Base-by-base conservation (phyloP, 2,113 vertebrate species). In the Prunella fulvescens region DNA sequence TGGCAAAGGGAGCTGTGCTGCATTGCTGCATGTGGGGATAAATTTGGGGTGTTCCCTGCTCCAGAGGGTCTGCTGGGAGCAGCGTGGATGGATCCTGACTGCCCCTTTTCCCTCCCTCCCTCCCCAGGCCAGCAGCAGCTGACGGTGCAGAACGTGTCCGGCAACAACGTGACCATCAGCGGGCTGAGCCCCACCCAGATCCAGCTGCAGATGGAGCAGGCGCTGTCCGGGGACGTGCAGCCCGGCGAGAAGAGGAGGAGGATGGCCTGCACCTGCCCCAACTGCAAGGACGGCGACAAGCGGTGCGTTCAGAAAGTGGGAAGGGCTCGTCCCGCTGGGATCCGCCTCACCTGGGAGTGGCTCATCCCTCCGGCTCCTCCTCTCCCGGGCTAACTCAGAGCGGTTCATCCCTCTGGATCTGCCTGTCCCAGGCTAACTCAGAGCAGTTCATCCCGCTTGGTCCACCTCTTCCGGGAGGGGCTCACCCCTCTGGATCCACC, bases 191-290 rank as follows among this genome's bases (percentile, higher is more conserved):
- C 99, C 5, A 97, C 98, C 1, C 99, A 98, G 94, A 98, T 99
- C 76, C 98, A 98, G 77, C 98, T 99, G 62, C 99, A 99, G 97
- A 98, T 99, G 96, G 99, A 99, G 82, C 99, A 99, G 93, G 98
- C 99, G 0, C 96, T 99, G 20, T 94, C 99, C 0, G 98, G 99
- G 28, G 99, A 99, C 88, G 72, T 99, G 15, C 99, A 99, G 90
- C 98, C 98, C 0, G 98, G 98, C 3, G 99, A 99, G 96, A 99
- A 99, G 97, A 98, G 99, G 90, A 94, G 99, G 16, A 98, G 99
- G 26, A 99, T 99, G 98, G 99, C 99, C 23, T 99, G 99, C 95
- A 99, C 99, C 42, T 99, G 99, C 72, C 99, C 99, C 94, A 99
- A 99, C 98, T 99, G 99, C 97, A 99, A 99, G 98, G 99, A 99